Evolutionary conservation across 2,888 invertebrate genomes (phyloP).

Genomic region (Eupelmus urozonus): DNA sequence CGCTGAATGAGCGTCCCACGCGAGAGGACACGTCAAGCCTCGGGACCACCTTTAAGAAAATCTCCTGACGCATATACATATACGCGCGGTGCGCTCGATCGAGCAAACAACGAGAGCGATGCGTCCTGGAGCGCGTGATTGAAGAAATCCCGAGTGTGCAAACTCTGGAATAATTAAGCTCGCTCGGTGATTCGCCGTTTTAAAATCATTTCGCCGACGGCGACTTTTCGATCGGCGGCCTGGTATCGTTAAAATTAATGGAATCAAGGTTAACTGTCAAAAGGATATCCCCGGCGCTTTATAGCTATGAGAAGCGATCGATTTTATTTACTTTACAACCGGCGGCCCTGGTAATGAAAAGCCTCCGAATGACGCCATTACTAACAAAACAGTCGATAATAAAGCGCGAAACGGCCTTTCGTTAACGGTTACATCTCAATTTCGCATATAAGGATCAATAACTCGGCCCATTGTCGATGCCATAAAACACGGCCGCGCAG

Average conservation of each 20-base stretch:
- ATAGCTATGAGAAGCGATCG: too few species aligned
- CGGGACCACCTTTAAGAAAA: slow-evolving; percentile 44
- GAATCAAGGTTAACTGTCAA: too few species aligned
- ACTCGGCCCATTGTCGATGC: slow-evolving; percentile 19
- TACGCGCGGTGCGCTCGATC: slow-evolving; percentile 5
- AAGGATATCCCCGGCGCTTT: too few species aligned
- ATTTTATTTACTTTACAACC: neutral
- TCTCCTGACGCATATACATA: slow-evolving; percentile 2
- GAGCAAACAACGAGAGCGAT: neutral
- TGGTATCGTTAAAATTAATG: too few species aligned
- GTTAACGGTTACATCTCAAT: slow-evolving; percentile 46
- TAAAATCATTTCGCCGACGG: neutral
- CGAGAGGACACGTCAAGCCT: slow-evolving; percentile 14
- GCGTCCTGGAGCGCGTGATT: neutral
- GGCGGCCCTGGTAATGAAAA: neutral
- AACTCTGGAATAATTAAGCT: too few species aligned
- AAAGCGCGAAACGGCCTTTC: neutral
- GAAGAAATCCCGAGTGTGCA: neutral
- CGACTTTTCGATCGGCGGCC: neutral
- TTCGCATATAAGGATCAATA: slow-evolving; percentile 40
- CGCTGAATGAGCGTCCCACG: slow-evolving; percentile 20
- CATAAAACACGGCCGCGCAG: slow-evolving; percentile 33
- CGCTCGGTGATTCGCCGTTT: neutral
- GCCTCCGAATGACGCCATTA: slow-evolving; percentile 18
- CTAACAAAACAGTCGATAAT: slow-evolving; percentile 23